Base-by-base conservation (phyloP, 2,888 invertebrate species). In the Acronicta aceris region DNA sequence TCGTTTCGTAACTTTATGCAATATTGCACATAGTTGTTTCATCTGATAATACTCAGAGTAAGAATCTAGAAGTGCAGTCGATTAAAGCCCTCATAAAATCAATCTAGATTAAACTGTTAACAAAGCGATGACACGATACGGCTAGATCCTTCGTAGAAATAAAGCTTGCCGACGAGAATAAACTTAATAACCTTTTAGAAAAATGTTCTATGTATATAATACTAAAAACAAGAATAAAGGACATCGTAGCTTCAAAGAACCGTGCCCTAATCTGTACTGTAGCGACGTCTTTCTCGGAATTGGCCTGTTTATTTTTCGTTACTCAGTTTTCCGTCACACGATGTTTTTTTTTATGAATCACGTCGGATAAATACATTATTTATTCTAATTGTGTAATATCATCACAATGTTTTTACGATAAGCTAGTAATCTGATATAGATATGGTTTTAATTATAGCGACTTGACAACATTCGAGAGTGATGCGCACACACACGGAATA, bases 111-210 rank as follows among this genome's bases (percentile, higher is more conserved):
- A 47, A 53, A 45, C 10, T 30, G 17, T 43, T 50, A 41, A 17
- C 16, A 45, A 15, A 40, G 27, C 38, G 41, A 52, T 21, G 55
- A 42, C 38, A 30, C 13, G 41, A 42, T 38, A 33, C 12, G 30
- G 65, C 27, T 9, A 53, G 43, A 54, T 61, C 52, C 61, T 74
- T 68, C 59, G 46, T 58, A 15, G 65, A 71, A 74, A 38, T 45
- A 45, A 50, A 60, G 43, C 55, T 68, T 59, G 17, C 6, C n/a
- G 16, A 46, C 52, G 16, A 55, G 16, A 69, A 46, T 47, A 59
- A 43, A 53, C 33, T 36, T 49, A 57, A 40, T 66, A 43, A 52
- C 27, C 48, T 56, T 69, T 68, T 49, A 41, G 41, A 59, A 55
- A 41, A 51, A 54, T 47, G 25, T 59, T 54, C 38, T 16, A 41